Evolutionary conservation across 92 coral and sea anemone genomes (phyloP), one percentile per base, ranked within the genome.

Genomic region (Siderastrea siderea): DNA sequence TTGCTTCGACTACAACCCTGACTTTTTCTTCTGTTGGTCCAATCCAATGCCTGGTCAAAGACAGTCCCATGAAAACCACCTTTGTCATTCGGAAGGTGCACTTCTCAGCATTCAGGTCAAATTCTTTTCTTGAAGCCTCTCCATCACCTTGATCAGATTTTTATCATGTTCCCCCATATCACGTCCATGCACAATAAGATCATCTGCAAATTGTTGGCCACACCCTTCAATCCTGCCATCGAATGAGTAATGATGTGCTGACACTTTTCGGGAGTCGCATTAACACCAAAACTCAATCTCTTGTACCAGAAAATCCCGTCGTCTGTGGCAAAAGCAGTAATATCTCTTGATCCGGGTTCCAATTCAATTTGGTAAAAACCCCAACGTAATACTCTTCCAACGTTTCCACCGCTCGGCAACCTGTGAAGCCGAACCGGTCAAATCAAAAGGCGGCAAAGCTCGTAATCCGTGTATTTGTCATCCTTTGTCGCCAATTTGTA

Each of bases 91-190:
- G 12, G 88, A 89, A 89, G 51, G 84, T 50, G 54, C 84, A 83
- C 80, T 89, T 88, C 7, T 83, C 92, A 11, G 73, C 63, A 49
- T 83, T 89, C 59, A 88, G 65, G 91, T 88, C 54, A 88, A n/a
- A 59, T 88, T 71, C 58, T 60, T 88, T 58, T 81, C 81, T 47
- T 58, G 65, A 55, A 88, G 86, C 3, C 87, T 64, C 48, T 54
- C 17, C 48, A 88, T 3, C 51, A 80, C 44, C 3, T 46, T 79
- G 7, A 6, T 8, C 38, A 71, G 47, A 14, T 71, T 75, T 15
- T 49, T 47, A 62, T 86, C 84, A 77, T 78, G 71, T 59, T 69
- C 91, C 49, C 38, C 72, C 4, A 47, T 68, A 47, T 68, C 49
- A 19, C 72, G 72, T 19, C 72, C 72, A 43, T 68, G 91, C 5